These are phyloP conservation scores for Burhinus bistriatus DNA, from an alignment of 2,113 vertebrate genomes.

Conservation along the genomic window DNA sequence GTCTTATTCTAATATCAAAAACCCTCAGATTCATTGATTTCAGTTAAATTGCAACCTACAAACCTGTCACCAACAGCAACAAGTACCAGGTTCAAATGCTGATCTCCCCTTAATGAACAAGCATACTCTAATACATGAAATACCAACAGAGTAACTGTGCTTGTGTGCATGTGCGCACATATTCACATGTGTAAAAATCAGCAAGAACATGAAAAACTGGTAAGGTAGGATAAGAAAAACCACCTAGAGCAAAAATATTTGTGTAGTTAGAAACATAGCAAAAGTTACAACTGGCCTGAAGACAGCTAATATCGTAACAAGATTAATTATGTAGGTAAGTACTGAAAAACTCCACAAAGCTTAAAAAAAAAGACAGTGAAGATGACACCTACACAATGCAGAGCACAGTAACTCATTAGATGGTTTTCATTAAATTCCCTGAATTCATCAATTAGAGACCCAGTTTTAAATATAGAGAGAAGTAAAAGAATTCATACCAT, in stretches of 20 bases:
- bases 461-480: neutral
- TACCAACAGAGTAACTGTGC: neutral
- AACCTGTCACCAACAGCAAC: neutral
- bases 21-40: neutral
- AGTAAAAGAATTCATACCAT: neutral
- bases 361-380: neutral
- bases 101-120: neutral
- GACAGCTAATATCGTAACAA: neutral
- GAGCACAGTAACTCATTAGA: neutral
- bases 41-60: neutral
- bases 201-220: neutral
- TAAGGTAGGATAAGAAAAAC: neutral
- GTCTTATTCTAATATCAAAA: neutral
- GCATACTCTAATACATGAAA: neutral
- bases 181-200: neutral
- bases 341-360: neutral
- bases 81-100: neutral
- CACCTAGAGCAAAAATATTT: neutral
- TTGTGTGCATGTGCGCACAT: rapidly evolving
- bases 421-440: neutral
- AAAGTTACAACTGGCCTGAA: neutral
- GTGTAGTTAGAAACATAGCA: neutral
- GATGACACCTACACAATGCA: neutral
- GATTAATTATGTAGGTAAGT: neutral
- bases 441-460: neutral